Conservation (phyloP, 2,113 vertebrate species). For the Oryzias melastigma region DNA sequence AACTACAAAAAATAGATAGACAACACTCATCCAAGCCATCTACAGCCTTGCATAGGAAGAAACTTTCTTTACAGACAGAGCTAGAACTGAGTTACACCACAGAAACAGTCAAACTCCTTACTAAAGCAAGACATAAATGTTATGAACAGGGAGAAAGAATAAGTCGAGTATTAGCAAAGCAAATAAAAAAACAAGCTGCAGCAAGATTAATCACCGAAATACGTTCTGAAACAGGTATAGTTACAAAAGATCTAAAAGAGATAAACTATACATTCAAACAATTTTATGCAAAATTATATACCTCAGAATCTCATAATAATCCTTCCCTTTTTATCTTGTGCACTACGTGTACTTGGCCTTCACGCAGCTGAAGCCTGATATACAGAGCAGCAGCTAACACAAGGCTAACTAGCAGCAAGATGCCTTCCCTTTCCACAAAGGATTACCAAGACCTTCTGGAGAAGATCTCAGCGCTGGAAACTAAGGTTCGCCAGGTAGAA, state of each 20-base stretch:
- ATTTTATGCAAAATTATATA: not conserved
- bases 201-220: not conserved
- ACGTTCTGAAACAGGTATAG: not conserved
- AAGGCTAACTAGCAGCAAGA: no score
- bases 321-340: no score
- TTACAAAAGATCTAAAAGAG: not conserved
- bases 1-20: not conserved
- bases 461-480: no score
- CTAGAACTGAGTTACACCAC: not conserved
- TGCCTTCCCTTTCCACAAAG: no score
- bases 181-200: not conserved
- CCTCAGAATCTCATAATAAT: not conserved
- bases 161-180: not conserved
- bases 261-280: not conserved
- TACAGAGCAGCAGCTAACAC: no score
- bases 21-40: not conserved
- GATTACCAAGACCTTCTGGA: no score
- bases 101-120: not conserved
- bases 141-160: constrained; percentile 1
- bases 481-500: no score
- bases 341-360: no score
- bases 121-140: not conserved
- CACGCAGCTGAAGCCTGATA: no score
- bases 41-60: not conserved
- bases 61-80: not conserved